phyloP scores from a whole-genome alignment of 2,888 invertebrate species.

The Philaethria dido region DNA sequence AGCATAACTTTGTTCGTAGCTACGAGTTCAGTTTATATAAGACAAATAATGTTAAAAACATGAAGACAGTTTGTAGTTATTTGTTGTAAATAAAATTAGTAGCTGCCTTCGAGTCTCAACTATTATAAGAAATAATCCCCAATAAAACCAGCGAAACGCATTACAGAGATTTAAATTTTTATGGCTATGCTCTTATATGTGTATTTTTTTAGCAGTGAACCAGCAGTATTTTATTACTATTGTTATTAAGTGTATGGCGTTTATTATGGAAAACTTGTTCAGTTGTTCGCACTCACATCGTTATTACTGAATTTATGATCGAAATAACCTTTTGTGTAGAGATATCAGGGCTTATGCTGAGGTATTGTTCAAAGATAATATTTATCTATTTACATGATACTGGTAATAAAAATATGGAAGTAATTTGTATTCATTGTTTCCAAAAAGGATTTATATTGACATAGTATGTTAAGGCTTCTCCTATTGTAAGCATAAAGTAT shows the following conservation, averaged over 20 bases:
- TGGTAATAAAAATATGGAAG: slow-evolving; percentile 20
- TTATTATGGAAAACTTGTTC: slow-evolving; percentile 31
- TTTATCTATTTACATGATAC: slow-evolving; percentile 25
- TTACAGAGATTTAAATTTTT: slow-evolving; percentile 13
- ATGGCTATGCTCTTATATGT: background rate
- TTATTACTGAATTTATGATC: slow-evolving; percentile 28
- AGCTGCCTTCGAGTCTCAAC: slow-evolving; percentile 1
- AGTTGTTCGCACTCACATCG: slow-evolving; percentile 28
- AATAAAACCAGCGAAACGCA: slow-evolving; percentile 4
- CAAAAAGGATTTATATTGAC: slow-evolving; percentile 1
- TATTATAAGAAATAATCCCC: background rate
- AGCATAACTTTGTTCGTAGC: background rate
- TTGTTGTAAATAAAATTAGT: background rate
- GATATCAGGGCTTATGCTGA: slow-evolving; percentile 24
- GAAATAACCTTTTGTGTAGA: slow-evolving; percentile 28
- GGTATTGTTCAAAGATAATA: slow-evolving; percentile 16
- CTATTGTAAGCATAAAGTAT: background rate
- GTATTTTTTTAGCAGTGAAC: slow-evolving; percentile 26
- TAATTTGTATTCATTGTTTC: slow-evolving; percentile 10
- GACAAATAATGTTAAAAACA: background rate
- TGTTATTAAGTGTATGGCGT: slow-evolving; percentile 26
- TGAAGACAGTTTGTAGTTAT: background rate
- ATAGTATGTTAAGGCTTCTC: background rate
- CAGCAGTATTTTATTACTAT: slow-evolving; percentile 24
- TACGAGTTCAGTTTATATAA: background rate